A percentile compares a stretch with the other conserved stretches of the same genome.
Conservation (phyloP, 2,113 vertebrate species). For the Procavia capensis region DNA sequence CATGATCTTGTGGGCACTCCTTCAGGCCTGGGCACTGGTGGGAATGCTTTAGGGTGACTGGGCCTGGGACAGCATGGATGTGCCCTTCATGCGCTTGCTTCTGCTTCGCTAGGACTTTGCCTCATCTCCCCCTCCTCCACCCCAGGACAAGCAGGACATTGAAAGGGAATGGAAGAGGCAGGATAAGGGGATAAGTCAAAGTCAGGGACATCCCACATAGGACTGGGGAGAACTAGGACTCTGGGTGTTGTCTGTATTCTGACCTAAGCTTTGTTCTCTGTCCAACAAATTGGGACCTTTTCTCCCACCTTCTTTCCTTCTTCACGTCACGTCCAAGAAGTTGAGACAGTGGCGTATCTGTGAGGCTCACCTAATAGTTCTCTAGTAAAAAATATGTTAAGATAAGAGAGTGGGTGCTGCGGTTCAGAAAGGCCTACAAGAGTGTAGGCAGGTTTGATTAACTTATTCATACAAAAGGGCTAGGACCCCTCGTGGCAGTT, state of each 20-base stretch:
- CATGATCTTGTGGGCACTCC: neutral
- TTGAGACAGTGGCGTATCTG: neutral
- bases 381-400: constrained; percentile 1
- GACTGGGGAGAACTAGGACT: neutral
- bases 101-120: neutral
- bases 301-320: neutral
- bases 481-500: neutral
- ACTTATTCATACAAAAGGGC: neutral
- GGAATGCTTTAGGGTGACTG: neutral
- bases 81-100: neutral
- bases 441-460: neutral
- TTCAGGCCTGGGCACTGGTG: too few relatives aligned
- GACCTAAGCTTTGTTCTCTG: neutral
- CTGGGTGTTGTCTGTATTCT: neutral
- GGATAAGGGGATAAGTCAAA: neutral
- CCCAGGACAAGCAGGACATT: neutral
- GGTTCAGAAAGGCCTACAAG: neutral
- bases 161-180: neutral
- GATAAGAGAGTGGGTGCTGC: neutral
- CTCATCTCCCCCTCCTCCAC: too few relatives aligned
- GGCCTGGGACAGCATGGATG: neutral
- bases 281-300: neutral
- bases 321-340: neutral
- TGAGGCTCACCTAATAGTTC: neutral
- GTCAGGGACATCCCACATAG: neutral